Percentiles rank a stretch among this genome's conserved stretches.
phyloP scores from a whole-genome alignment of 2,113 vertebrate genomes.

The Gallinago paraguaiae region DNA sequence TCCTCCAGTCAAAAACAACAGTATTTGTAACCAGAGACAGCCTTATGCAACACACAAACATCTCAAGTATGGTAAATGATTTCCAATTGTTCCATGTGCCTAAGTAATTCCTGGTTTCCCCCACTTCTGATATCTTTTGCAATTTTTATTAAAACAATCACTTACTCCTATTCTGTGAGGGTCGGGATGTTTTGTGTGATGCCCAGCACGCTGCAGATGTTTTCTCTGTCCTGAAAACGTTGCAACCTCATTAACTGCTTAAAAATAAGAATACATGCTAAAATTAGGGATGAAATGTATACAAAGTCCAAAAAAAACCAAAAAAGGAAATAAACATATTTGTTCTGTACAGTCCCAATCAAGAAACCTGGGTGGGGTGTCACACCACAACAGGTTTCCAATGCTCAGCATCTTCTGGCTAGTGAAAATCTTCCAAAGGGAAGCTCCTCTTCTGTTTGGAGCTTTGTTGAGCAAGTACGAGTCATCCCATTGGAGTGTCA shows the following conservation, averaged over 20 bases:
- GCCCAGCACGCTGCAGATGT: not conserved
- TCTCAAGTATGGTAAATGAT: constrained; percentile 45
- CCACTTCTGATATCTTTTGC: constrained; percentile 20
- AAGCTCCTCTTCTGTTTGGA: not conserved
- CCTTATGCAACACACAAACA: constrained; percentile 45
- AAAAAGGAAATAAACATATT: not conserved
- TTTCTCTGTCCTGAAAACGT: not conserved
- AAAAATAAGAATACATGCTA: not conserved
- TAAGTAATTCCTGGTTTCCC: constrained; percentile 28
- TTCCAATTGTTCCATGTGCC: constrained; percentile 42
- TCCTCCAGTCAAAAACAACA: constrained; percentile 42
- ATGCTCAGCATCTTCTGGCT: not conserved
- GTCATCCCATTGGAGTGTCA: not conserved
- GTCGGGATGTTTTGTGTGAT: not conserved
- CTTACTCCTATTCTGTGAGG: not conserved
- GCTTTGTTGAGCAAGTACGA: not conserved
- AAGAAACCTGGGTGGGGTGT: not conserved
- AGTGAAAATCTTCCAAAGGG: not conserved
- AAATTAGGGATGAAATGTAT: not conserved
- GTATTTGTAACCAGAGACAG: constrained; percentile 61
- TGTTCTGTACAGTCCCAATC: not conserved
- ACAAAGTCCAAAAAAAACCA: not conserved
- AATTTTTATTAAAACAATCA: constrained; percentile 23
- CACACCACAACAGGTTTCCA: not conserved
- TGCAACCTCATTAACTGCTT: not conserved